phyloP scores from a whole-genome alignment of 2,113 vertebrate species.

The Symphodus melops region DNA sequence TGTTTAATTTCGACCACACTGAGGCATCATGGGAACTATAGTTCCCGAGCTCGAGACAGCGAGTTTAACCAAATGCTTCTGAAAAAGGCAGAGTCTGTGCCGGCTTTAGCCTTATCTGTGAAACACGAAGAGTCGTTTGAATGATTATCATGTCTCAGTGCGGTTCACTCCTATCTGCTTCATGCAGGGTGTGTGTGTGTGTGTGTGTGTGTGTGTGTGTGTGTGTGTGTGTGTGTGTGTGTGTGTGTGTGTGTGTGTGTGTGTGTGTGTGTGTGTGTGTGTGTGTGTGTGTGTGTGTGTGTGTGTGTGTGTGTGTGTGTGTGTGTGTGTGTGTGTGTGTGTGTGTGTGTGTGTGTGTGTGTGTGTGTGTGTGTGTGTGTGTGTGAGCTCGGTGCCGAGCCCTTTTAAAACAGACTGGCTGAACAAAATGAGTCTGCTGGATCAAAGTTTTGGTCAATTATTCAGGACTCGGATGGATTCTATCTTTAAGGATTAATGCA shows the following conservation, averaged over 20 bases:
- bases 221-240: not conserved
- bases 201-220: not conserved
- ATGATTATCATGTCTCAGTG: constrained; percentile 1
- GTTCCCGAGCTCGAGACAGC: not conserved
- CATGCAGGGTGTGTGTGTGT: not conserved
- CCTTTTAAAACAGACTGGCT: constrained; percentile 6
- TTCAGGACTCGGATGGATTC: constrained; percentile 4
- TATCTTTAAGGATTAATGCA: not conserved
- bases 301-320: not conserved
- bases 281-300: not conserved
- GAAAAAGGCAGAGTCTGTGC: not conserved
- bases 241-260: not conserved
- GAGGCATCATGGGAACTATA: not conserved
- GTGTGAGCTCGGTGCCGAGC: constrained; percentile 1
- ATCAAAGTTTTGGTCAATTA: constrained; percentile 20
- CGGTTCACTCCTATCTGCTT: not conserved
- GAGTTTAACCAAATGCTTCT: not conserved
- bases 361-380: not conserved
- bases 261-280: not conserved
- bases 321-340: not conserved
- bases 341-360: not conserved
- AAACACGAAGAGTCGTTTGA: not conserved
- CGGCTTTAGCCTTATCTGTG: constrained; percentile 6
- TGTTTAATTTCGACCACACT: not conserved
- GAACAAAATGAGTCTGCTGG: constrained; percentile 19